Conservation (phyloP, 2,113 vertebrate genomes). For the Larimichthys crocea region DNA sequence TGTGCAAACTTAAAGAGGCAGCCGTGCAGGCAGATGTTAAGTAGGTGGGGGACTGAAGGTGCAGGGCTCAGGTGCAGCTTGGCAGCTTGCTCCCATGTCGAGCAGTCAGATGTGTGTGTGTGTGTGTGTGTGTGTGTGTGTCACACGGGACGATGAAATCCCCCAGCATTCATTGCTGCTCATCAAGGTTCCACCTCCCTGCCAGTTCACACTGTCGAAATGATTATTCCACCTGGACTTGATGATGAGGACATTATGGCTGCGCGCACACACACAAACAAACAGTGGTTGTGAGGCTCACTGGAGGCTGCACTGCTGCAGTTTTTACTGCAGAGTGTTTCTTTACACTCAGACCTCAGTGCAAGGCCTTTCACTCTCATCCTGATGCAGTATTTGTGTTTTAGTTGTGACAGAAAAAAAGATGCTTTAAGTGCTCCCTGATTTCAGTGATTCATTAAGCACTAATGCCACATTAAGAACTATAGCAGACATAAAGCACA, state of each 20-base stretch:
- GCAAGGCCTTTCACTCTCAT: constrained; percentile 5
- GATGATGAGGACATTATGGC: constrained; percentile 58
- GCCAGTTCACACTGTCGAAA: constrained; percentile 60
- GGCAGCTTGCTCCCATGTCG: constrained; percentile 32
- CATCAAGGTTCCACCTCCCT: constrained; percentile 62
- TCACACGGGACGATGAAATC: constrained; percentile 60
- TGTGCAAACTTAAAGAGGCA: constrained; percentile 9
- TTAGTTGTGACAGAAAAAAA: constrained; percentile 2
- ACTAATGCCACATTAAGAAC: not conserved
- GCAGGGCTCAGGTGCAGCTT: constrained; percentile 67
- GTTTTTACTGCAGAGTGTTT: constrained; percentile 36
- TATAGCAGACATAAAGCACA: not conserved
- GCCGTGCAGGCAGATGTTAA: constrained; percentile 47
- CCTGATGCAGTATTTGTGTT: constrained; percentile 11
- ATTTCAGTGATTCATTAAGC: not conserved
- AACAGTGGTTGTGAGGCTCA: constrained; percentile 23
- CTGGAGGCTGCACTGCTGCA: constrained; percentile 26
- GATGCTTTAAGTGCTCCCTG: not conserved
- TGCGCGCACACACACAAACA: constrained; percentile 41
- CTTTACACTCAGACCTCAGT: constrained; percentile 12
- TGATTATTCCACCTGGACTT: constrained; percentile 71
- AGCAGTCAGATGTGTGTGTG: constrained; percentile 6
- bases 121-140: not conserved
- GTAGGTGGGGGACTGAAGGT: constrained; percentile 35
- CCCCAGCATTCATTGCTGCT: constrained; percentile 70